phyloP scores from a whole-genome alignment of 1,140 invertebrate species.

The Drosophila kohkoa region DNA sequence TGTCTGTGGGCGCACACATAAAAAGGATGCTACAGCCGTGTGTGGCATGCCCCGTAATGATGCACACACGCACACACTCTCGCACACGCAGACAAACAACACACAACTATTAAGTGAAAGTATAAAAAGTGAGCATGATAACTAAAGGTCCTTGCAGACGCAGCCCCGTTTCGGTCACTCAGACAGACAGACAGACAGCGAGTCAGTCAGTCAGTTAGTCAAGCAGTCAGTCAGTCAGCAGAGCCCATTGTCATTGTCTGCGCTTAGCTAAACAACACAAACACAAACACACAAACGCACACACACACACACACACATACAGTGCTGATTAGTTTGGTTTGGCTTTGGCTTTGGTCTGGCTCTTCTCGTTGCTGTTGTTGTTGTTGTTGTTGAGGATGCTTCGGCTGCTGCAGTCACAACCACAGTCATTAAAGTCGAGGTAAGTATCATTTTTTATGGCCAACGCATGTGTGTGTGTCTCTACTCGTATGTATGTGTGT shows the following conservation, averaged over 20 bases:
- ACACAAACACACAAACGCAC: conserved; percentile 8
- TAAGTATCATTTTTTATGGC: conserved; percentile 80
- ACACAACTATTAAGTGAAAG: conserved; percentile 79
- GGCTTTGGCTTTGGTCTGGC: conserved; percentile 55
- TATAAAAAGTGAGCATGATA: conserved; percentile 80
- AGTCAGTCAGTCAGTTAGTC: conserved; percentile 31
- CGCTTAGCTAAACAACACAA: conserved; percentile 60
- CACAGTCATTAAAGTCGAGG: conserved; percentile 77
- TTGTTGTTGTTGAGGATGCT: conserved; percentile 17
- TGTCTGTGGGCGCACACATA: conserved; percentile 72
- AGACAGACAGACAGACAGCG: conserved; percentile 35
- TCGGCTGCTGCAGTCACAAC: conserved; percentile 62
- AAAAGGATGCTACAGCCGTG: conserved; percentile 57
- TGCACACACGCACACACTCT: conserved; percentile 55
- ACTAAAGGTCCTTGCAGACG: conserved; percentile 70
- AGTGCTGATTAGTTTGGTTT: conserved; percentile 76
- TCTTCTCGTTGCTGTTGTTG: conserved; percentile 9
- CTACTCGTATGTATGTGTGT: conserved; percentile 29
- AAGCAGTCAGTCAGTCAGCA: conserved; percentile 32
- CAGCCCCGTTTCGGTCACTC: conserved; percentile 41
- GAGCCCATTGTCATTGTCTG: conserved; percentile 73
- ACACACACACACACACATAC: conserved; percentile 21
- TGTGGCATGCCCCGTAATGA: conserved; percentile 54
- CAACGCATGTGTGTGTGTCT: conserved; percentile 41
- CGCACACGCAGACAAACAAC: conserved; percentile 41